Evolutionary conservation across 2,797 vertebrate species (phyloP), one percentile per base, ranked within the genome.

Genomic region (Miichthys miiuy): DNA sequence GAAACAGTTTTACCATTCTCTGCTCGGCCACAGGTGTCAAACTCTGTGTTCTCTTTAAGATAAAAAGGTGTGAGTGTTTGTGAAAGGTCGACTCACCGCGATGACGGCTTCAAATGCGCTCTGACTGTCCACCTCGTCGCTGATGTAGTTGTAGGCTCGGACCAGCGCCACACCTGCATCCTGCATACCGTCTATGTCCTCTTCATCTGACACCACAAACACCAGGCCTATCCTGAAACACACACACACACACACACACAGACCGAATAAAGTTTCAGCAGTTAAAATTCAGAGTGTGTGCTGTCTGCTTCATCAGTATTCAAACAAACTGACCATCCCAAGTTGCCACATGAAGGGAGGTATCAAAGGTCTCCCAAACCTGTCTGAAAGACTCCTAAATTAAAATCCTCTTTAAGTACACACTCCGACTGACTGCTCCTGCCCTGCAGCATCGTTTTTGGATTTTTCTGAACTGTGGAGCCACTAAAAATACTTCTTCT

Each of bases 111-210:
- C 97, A 75, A 99, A 99, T 3, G 98, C 98, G 0, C 96, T 95
- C 83, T 96, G 97, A 81, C 93, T 95, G 92, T 98, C 97, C 90
- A 96, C 91, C 90, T 99, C 98, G 50, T 98, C 97, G 5, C 95
- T 92, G 81, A 98, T 96, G 63, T 99, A 99, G 95, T 99, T 99
- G 90, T 96, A 99, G 0, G 97, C 96, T 81, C 98, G 95, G 20
- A 98, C 94, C 65, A 99, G 87, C 2, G 98, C 98, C 85, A 99
- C 98, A 1, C 98, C 98, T 2, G 96, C 90, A 65, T 99, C 97
- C 84, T 98, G 94, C 93, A 97, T 96, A 0, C 97, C 98, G 82
- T 99, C 97, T 18, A 98, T 75, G 21, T 98, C 97, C 10, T 99
- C 97, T 0, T 93, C 95, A 42, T 97, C 95, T 4, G 96, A 95